Evolutionary conservation across 1,140 invertebrate genomes (phyloP).

Genomic region (Penaeus indicus): DNA sequence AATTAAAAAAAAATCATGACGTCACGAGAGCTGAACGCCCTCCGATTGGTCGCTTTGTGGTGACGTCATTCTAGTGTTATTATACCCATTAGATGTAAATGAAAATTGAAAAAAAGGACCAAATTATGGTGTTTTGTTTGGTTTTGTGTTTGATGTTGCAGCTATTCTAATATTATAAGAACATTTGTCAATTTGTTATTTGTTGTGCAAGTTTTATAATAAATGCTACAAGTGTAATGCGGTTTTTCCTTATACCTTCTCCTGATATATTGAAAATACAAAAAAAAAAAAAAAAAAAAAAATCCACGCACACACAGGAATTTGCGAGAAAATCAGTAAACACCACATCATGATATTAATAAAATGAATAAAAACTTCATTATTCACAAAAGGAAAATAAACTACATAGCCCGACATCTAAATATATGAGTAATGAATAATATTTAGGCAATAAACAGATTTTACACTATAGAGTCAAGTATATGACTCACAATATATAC

Average conservation of each 20-base stretch:
- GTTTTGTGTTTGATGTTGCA: conserved; percentile 65
- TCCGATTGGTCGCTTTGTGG: conserved; percentile 22
- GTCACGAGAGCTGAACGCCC: conserved; percentile 4
- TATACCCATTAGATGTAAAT: conserved; percentile 53
- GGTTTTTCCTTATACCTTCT: background rate
- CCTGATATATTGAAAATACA: background rate
- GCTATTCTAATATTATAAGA: conserved; percentile 61
- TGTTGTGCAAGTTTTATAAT: conserved; percentile 65
- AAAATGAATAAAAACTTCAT: background rate
- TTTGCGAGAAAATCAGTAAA: too few species aligned
- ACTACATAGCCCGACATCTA: background rate
- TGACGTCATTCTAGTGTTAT: conserved; percentile 47
- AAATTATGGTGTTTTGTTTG: conserved; percentile 63
- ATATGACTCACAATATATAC: background rate
- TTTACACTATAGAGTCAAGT: background rate
- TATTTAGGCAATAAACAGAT: too few species aligned
- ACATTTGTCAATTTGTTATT: conserved; percentile 64
- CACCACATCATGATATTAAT: background rate
- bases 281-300: background rate
- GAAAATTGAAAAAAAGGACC: conserved; percentile 51
- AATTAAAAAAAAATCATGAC: background rate
- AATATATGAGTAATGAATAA: too few species aligned
- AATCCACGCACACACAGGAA: too few species aligned
- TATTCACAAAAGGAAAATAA: conserved; percentile 1
- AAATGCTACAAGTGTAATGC: conserved; percentile 56